Evolutionary conservation across 2,888 invertebrate genomes (phyloP).

Genomic region (Cotesia congregata): DNA sequence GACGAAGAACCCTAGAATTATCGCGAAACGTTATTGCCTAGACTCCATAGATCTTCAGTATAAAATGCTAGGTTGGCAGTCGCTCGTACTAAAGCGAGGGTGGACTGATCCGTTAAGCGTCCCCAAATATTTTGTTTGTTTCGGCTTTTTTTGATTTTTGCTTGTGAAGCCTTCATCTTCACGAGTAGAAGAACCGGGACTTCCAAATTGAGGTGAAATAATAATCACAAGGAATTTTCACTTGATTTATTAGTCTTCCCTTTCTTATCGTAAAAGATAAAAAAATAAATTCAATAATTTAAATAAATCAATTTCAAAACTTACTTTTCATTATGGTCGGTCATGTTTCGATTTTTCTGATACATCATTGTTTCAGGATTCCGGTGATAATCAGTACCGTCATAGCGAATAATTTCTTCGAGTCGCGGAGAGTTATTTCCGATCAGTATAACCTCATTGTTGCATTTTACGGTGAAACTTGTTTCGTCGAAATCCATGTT

Average conservation of each 20-base stretch:
- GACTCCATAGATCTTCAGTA: constrained; percentile 69
- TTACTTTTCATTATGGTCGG: no score
- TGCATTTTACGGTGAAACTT: background rate
- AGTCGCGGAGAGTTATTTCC: background rate
- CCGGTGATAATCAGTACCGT: background rate
- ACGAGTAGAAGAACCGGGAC: background rate
- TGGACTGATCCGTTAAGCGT: constrained; percentile 48
- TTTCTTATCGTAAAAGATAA: no score
- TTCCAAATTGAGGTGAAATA: background rate
- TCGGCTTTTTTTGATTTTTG: background rate
- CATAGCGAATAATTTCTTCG: background rate
- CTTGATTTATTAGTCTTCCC: no score
- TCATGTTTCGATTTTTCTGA: no score
- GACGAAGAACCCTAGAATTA: constrained; percentile 67
- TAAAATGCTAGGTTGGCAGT: constrained; percentile 68
- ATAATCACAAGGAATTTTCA: no score
- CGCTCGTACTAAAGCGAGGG: constrained; percentile 60
- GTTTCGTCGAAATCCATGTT: background rate
- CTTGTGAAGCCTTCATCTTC: background rate
- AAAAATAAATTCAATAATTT: no score
- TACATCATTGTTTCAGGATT: background rate
- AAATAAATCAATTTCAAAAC: no score
- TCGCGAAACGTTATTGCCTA: constrained; percentile 70
- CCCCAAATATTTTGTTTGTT: background rate
- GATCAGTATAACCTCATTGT: background rate